These are phyloP conservation scores for Tanytarsus gracilentus DNA, from an alignment of 2,888 invertebrate genomes.

Conservation along the genomic window DNA sequence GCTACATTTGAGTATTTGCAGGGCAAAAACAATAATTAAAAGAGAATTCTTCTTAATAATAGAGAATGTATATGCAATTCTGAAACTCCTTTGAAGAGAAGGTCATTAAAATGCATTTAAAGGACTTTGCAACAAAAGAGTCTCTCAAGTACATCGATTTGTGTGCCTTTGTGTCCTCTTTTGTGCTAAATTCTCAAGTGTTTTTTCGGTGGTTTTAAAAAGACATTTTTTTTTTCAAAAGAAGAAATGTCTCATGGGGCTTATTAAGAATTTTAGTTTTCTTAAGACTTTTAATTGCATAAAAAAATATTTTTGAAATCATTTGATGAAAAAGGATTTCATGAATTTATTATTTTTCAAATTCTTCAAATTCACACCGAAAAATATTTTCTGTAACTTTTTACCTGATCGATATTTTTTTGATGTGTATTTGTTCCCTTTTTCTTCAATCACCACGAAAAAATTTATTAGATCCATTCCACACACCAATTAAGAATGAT, in stretches of 20 bases:
- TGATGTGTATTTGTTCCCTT: too few species aligned
- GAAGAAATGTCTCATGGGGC: too few species aligned
- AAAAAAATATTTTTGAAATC: too few species aligned
- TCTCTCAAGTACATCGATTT: slow-evolving; percentile 1
- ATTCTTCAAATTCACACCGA: too few species aligned
- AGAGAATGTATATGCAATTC: background rate
- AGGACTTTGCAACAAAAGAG: background rate
- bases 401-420: too few species aligned
- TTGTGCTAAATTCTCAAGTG: background rate
- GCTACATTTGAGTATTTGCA: background rate
- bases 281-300: too few species aligned
- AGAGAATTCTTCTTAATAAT: background rate
- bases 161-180: background rate
- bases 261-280: background rate
- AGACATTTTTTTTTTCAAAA: too few species aligned
- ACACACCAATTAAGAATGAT: background rate
- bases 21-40: background rate
- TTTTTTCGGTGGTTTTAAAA: background rate
- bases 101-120: background rate
- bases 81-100: background rate
- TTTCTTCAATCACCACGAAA: too few species aligned
- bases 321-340: too few species aligned
- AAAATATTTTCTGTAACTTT: too few species aligned
- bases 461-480: slow-evolving; percentile 24
- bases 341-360: too few species aligned